A percentile compares a stretch with the other conserved stretches of the same genome.
Conservation (phyloP, 2,888 invertebrate genomes). For the Sceliomorpha sp. region DNA sequence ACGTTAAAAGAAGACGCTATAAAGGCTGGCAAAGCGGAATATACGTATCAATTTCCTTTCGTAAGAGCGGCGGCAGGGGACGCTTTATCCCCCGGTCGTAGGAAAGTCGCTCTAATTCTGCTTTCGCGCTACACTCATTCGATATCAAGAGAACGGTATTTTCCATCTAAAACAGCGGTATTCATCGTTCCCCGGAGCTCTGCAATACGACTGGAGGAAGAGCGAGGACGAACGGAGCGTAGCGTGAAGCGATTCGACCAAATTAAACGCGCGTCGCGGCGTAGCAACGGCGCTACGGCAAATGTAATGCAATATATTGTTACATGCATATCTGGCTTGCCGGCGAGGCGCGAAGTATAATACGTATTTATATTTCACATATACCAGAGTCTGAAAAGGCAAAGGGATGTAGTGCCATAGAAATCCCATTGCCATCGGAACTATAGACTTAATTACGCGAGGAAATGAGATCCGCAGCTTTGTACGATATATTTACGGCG, state of each 20-base stretch:
- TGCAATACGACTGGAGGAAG: slow-evolving; percentile 49
- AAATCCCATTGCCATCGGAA: slow-evolving; percentile 49
- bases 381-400: slow-evolving; percentile 23
- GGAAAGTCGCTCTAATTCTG: slow-evolving; percentile 53
- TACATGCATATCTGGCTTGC: slow-evolving; percentile 58
- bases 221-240: slow-evolving; percentile 57
- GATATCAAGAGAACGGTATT: slow-evolving; percentile 53
- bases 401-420: slow-evolving; percentile 37
- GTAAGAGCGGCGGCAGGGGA: slow-evolving; percentile 30
- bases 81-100: slow-evolving; percentile 35
- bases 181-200: slow-evolving; percentile 57
- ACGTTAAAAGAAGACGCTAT: slow-evolving; percentile 35
- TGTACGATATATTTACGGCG: slow-evolving; percentile 30
- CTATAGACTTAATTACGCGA: slow-evolving; percentile 60
- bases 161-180: slow-evolving; percentile 52
- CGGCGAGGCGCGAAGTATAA: slow-evolving; percentile 40
- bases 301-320: slow-evolving; percentile 64
- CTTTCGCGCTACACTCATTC: slow-evolving; percentile 50
- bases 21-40: slow-evolving; percentile 21
- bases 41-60: slow-evolving; percentile 45
- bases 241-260: slow-evolving; percentile 65
- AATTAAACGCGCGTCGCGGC: slow-evolving; percentile 65
- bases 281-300: slow-evolving; percentile 50
- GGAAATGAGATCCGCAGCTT: slow-evolving; percentile 60
- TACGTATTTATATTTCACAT: slow-evolving; percentile 55